Percentiles rank a stretch among this genome's conserved stretches.
Evolutionary conservation across 2,888 invertebrate genomes (phyloP).

Genomic region (Scaptomyza caliginosa): DNA sequence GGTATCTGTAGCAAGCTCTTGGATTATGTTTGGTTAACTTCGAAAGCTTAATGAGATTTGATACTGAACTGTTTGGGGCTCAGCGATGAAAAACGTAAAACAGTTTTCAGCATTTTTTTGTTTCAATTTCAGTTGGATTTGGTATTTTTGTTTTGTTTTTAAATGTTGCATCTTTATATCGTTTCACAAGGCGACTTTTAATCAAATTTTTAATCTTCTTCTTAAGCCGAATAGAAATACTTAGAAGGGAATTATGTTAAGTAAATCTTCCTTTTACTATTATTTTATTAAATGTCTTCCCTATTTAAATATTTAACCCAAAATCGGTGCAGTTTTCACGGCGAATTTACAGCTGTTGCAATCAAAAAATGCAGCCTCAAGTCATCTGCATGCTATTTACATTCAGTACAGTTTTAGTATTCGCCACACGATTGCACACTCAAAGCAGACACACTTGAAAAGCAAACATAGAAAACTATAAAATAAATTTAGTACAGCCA

Average conservation of each 20-base stretch:
- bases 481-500: conserved; percentile 41
- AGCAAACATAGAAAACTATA: conserved; percentile 21
- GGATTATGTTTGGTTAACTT: not conserved
- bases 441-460: conserved; percentile 21
- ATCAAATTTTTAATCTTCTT: too few relatives aligned
- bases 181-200: too few relatives aligned
- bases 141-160: not conserved
- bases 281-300: not conserved
- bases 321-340: conserved; percentile 2
- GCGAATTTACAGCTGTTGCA: conserved; percentile 43
- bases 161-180: not conserved
- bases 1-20: not conserved
- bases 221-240: too few relatives aligned
- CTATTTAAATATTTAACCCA: not conserved
- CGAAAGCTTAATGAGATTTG: not conserved
- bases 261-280: not conserved
- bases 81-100: not conserved
- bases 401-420: not conserved
- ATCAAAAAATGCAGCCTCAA: not conserved
- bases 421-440: conserved; percentile 20
- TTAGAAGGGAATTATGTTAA: too few relatives aligned
- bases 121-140: not conserved
- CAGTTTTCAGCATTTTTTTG: not conserved
- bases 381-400: not conserved
- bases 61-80: not conserved